Evolutionary conservation across 2,113 vertebrate species (phyloP).

Genomic region (Beaufortia kweichowensis): DNA sequence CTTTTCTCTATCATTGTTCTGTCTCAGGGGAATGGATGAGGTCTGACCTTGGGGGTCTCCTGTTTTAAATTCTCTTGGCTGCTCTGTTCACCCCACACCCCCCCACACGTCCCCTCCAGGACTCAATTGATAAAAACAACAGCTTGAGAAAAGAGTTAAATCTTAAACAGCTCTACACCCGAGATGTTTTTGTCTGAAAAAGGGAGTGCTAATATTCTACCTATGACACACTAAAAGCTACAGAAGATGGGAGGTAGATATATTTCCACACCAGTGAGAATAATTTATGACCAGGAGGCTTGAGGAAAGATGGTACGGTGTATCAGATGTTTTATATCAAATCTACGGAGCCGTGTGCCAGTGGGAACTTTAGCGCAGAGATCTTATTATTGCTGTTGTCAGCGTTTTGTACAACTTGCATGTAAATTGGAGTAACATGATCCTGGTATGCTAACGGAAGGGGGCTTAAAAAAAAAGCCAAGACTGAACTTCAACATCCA

Average conservation of each 20-base stretch:
- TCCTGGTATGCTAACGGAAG: constrained; percentile 56
- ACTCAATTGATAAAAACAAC: constrained; percentile 60
- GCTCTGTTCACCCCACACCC: constrained; percentile 33
- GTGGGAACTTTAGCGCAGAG: constrained; percentile 19
- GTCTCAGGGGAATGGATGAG: constrained; percentile 59
- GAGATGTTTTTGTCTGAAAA: constrained; percentile 33
- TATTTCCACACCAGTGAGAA: constrained; percentile 9
- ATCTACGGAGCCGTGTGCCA: constrained; percentile 2
- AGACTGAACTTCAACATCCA: no score
- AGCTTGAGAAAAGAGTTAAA: constrained; percentile 47
- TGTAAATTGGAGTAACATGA: constrained; percentile 54
- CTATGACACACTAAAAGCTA: constrained; percentile 38
- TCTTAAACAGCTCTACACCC: constrained; percentile 46
- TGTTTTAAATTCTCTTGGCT: constrained; percentile 63
- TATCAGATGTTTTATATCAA: constrained; percentile 14
- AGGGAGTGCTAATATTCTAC: constrained; percentile 52
- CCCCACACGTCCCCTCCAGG: constrained; percentile 14
- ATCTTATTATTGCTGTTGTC: constrained; percentile 51
- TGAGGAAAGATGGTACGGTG: not conserved
- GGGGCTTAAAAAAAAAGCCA: no score
- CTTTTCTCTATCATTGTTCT: constrained; percentile 56
- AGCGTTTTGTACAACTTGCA: constrained; percentile 57
- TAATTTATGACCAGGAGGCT: constrained; percentile 19
- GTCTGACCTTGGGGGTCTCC: constrained; percentile 60
- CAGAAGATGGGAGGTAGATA: not conserved